phyloP scores from a whole-genome alignment of 2,797 vertebrate genomes.

The Delichon dasypus region DNA sequence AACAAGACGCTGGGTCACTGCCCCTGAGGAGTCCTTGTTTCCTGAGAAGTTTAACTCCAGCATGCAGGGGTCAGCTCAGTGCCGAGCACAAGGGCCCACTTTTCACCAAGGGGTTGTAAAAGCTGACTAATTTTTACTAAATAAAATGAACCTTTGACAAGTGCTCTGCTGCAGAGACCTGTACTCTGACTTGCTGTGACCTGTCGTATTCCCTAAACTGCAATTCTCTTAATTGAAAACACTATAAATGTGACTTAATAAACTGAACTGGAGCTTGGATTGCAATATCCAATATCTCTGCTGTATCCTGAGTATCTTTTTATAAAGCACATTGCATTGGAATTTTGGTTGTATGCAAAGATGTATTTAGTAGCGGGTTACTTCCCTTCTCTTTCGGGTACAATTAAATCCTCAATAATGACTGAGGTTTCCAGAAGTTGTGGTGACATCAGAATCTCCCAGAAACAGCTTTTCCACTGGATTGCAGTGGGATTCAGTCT shows the following conservation, averaged over 20 bases:
- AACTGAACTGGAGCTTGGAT: background rate
- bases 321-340: background rate
- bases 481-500: slow-evolving; percentile 40
- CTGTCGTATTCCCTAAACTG: background rate
- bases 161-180: background rate
- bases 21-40: background rate
- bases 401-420: slow-evolving; percentile 65
- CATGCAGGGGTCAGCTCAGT: background rate
- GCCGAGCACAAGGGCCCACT: background rate
- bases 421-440: slow-evolving; percentile 44
- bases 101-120: background rate
- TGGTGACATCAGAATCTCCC: slow-evolving; percentile 45
- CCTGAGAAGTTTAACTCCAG: background rate
- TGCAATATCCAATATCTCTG: background rate
- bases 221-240: background rate
- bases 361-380: background rate
- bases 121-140: background rate
- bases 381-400: slow-evolving; percentile 53
- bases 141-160: background rate
- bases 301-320: background rate
- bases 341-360: slow-evolving; percentile 37
- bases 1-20: background rate
- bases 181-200: background rate
- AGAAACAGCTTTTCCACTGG: slow-evolving; percentile 55
- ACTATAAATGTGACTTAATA: background rate